Base-by-base conservation (phyloP, 2,888 invertebrate genomes). In the Abscondita cerata region DNA sequence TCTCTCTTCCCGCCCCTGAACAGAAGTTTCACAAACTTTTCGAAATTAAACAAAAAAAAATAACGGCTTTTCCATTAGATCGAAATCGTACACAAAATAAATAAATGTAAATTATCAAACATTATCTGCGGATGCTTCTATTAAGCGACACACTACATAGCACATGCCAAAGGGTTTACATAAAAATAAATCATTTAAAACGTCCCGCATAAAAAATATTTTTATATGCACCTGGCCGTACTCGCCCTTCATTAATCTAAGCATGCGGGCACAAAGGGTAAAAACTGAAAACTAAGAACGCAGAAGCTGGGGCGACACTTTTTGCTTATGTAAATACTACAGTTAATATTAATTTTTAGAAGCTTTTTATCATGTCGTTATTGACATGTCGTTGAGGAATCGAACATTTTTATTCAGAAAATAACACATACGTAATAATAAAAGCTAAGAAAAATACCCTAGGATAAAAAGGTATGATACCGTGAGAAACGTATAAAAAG, bases 171-270 rank as follows among this genome's bases (percentile, higher is more conserved):
- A 70, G 58, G 58, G 61, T 59, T 57, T 50, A 36, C 52, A 44
- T 58, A 73, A 75, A 74, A 75, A 75, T 76, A 76, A 77, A 77
- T 77, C 76, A 77, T 73, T 72, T 71, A 71, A 71, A 74, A 70
- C 68, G 74, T 67, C 70, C 74, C 73, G 71, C 74, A 74, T 73
- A 75, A 72, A 75, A 75, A 36, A 75, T 73, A 70, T 25, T 78
- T 78, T 78, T 76, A 72, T 75, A 64, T 72, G 69, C 78, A 79
- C 78, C 79, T 79, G 78, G 79, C 72, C 64, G 68, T 65, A 66
- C 68, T 68, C 71, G 69, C 73, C 73, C 71, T 73, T 75, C 75
- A 76, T 76, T 73, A 73, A 71, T 66, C 72, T 70, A 74, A 74
- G 72, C 70, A 77, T 77, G 74, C 76, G 77, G 78, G 76, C 68